Evolutionary conservation across 2,888 invertebrate genomes (phyloP).

Genomic region (Diarsia dahlii): DNA sequence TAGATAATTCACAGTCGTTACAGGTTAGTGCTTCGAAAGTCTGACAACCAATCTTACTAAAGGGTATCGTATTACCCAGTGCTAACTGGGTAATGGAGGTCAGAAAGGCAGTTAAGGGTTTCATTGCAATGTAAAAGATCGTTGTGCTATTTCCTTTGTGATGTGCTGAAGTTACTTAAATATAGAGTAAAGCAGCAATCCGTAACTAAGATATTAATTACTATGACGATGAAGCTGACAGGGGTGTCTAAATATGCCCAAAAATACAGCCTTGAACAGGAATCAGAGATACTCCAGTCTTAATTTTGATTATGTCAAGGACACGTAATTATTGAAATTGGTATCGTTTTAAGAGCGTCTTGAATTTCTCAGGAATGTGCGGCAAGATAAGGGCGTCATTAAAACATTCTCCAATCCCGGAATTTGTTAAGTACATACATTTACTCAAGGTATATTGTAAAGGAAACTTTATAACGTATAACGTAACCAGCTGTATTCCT

Average conservation of each 20-base stretch:
- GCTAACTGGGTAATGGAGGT: too few species aligned
- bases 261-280: slow-evolving; percentile 16
- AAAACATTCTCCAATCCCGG: slow-evolving; percentile 65
- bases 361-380: slow-evolving; percentile 62
- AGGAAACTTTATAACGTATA: slow-evolving; percentile 57
- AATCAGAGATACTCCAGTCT: slow-evolving; percentile 48
- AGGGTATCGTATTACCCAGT: too few species aligned
- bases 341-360: slow-evolving; percentile 68
- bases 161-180: background rate
- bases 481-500: slow-evolving; percentile 44
- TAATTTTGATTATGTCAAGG: slow-evolving; percentile 63
- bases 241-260: slow-evolving; percentile 12
- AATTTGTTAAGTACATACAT: slow-evolving; percentile 64
- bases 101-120: background rate
- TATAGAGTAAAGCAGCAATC: background rate
- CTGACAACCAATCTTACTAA: too few species aligned
- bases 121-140: too few species aligned
- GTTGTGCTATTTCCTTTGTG: background rate
- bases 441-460: slow-evolving; percentile 46
- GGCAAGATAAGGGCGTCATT: slow-evolving; percentile 68
- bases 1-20: too few species aligned
- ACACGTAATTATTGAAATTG: slow-evolving; percentile 66
- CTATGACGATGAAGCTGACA: background rate
- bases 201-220: background rate
- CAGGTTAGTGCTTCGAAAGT: too few species aligned